These are phyloP conservation scores for Rhinolophus sinicus DNA, from an alignment of 2,113 vertebrate genomes.

Conservation along the genomic window DNA sequence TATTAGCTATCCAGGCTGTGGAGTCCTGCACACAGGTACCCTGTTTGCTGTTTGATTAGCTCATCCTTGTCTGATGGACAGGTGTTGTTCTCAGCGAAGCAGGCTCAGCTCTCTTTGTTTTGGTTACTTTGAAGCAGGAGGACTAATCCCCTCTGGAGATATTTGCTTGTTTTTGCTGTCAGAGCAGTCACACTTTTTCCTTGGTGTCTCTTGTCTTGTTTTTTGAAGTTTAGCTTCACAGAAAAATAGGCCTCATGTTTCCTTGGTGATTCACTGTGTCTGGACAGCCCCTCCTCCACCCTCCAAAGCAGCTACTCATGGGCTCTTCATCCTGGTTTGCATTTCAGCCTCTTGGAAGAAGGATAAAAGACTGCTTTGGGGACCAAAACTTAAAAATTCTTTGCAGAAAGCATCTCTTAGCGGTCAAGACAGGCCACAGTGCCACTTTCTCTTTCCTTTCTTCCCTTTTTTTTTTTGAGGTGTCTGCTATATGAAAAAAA, in stretches of 20 bases:
- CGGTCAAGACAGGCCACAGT: background rate
- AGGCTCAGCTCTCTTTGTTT: slow-evolving; percentile 67
- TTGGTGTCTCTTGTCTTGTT: slow-evolving; percentile 74
- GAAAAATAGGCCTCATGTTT: slow-evolving; percentile 64
- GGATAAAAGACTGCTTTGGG: background rate
- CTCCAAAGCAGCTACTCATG: background rate
- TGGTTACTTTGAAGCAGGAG: slow-evolving; percentile 74
- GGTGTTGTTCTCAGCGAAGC: slow-evolving; percentile 49
- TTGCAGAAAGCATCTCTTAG: background rate
- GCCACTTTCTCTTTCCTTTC: background rate
- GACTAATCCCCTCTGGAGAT: slow-evolving; percentile 77
- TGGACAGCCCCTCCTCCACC: background rate
- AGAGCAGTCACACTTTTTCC: slow-evolving; percentile 70
- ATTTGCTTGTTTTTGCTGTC: slow-evolving; percentile 78
- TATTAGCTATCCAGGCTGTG: background rate
- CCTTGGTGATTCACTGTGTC: slow-evolving; percentile 64
- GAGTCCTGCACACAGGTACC: rapidly evolving
- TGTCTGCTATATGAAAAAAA: background rate
- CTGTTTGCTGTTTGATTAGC: slow-evolving; percentile 37
- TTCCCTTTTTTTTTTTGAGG: background rate
- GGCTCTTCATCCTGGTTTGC: background rate
- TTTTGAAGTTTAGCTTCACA: slow-evolving; percentile 79
- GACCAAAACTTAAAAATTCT: slow-evolving; percentile 4
- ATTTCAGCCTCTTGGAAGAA: background rate
- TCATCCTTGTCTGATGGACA: slow-evolving; percentile 54